Percentiles rank a stretch among this genome's conserved stretches.
Conservation (phyloP, 2,888 invertebrate species). For the Corythucha ciliata region DNA sequence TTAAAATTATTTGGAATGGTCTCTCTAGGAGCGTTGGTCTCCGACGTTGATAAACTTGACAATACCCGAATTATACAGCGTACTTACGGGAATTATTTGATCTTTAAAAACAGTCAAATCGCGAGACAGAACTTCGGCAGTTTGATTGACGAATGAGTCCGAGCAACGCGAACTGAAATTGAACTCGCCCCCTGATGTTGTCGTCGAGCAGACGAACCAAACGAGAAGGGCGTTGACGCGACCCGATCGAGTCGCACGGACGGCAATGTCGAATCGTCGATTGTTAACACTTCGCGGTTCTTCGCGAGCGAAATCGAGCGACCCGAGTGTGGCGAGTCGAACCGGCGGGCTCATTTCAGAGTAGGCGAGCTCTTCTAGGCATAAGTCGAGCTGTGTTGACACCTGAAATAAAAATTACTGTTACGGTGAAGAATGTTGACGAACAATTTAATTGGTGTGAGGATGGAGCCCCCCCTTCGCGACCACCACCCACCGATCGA, state of each 20-base stretch:
- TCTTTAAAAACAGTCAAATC: not conserved
- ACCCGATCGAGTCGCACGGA: not conserved
- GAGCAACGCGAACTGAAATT: too few species aligned
- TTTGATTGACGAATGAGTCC: conserved; percentile 18
- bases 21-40: too few species aligned
- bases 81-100: not conserved
- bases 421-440: not conserved
- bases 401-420: conserved; percentile 14
- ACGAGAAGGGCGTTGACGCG: conserved; percentile 10
- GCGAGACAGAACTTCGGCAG: conserved; percentile 10
- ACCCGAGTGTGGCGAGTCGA: too few species aligned
- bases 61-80: conserved; percentile 15
- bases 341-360: conserved; percentile 5
- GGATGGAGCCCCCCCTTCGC: too few species aligned
- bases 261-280: conserved; percentile 1
- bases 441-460: too few species aligned
- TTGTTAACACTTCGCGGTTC: conserved; percentile 3
- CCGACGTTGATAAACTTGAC: too few species aligned
- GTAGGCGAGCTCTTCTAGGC: conserved; percentile 15
- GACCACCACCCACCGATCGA: too few species aligned
- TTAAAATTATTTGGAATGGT: too few species aligned
- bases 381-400: conserved; percentile 17
- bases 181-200: too few species aligned
- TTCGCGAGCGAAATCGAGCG: too few species aligned
- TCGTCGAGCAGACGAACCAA: conserved; percentile 12